These are phyloP conservation scores for Ailuropoda melanoleuca DNA, from an alignment of 2,113 vertebrate genomes.

Conservation along the genomic window DNA sequence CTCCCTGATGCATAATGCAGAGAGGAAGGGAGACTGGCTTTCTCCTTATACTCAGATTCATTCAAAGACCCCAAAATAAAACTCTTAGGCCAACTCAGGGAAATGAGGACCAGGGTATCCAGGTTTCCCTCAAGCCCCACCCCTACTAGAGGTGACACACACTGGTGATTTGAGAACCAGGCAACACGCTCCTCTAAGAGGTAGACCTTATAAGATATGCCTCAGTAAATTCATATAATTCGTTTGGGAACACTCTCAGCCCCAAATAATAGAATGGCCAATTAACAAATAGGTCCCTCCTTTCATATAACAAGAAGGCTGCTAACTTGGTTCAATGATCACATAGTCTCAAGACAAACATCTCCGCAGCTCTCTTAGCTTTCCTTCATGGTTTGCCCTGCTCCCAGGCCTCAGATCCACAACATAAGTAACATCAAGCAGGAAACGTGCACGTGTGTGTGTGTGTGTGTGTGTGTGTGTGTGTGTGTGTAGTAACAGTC, in stretches of 20 bases:
- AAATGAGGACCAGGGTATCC: not conserved
- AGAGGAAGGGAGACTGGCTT: not conserved
- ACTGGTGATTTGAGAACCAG: not conserved
- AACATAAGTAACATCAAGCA: not conserved
- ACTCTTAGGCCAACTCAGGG: not conserved
- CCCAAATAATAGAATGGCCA: not conserved
- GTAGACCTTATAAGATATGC: not conserved
- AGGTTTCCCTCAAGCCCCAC: no score
- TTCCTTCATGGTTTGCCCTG: not conserved
- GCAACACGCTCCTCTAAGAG: not conserved
- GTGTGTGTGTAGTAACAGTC: not conserved
- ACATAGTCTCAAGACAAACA: not conserved
- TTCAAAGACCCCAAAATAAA: not conserved
- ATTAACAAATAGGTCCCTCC: not conserved
- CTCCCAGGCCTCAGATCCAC: not conserved
- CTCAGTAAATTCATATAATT: not conserved
- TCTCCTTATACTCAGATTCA: not conserved
- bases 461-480: not conserved
- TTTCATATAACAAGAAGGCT: not conserved
- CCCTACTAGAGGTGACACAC: not conserved
- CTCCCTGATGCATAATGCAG: not conserved
- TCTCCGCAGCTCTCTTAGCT: not conserved
- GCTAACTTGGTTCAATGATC: not conserved
- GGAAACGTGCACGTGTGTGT: accelerated
- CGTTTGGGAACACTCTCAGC: not conserved